Evolutionary conservation across 2,113 vertebrate genomes (phyloP).

Genomic region (Calyptomena viridis): DNA sequence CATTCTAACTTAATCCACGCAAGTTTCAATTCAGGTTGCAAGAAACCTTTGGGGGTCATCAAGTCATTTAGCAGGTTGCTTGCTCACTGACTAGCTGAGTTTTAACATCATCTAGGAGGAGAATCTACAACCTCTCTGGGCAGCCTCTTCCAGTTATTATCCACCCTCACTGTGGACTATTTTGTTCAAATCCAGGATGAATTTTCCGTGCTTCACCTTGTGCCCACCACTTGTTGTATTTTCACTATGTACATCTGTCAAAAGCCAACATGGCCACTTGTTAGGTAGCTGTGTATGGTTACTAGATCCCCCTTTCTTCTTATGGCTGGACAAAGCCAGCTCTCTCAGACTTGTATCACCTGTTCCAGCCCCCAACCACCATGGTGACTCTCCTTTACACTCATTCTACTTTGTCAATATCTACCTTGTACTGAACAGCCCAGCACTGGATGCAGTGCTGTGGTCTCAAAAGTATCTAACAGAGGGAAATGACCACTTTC

Average conservation of each 20-base stretch:
- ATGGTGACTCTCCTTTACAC: fast-evolving
- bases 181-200: not conserved
- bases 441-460: not conserved
- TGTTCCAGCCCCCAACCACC: not conserved
- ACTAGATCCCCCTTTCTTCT: not conserved
- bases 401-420: not conserved
- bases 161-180: not conserved
- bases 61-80: not conserved
- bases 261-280: not conserved
- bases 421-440: not conserved
- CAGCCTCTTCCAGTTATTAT: not conserved
- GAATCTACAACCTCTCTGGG: not conserved
- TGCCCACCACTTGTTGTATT: not conserved
- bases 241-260: not conserved
- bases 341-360: not conserved
- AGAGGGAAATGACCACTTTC: not conserved
- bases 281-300: not conserved
- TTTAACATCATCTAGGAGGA: not conserved
- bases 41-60: not conserved
- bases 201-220: not conserved
- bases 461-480: not conserved
- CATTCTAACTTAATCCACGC: not conserved
- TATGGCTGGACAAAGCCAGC: not conserved
- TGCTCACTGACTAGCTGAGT: not conserved
- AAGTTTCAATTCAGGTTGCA: not conserved